Conservation (phyloP, 2,888 invertebrate genomes). For the Falcaria lacertinaria region DNA sequence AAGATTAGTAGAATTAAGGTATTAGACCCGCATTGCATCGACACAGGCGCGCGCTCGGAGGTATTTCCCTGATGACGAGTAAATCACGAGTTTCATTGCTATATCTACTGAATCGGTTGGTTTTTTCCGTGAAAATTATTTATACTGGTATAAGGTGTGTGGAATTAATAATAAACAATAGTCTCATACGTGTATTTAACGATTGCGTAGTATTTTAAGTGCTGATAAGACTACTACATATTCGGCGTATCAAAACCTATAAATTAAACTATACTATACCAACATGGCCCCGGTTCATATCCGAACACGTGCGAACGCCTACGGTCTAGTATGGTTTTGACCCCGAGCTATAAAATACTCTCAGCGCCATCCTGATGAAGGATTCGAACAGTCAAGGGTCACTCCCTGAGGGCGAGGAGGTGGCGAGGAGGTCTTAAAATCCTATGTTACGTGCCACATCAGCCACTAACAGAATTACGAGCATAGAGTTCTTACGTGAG, state of each 20-base stretch:
- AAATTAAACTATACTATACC: too few relatives aligned
- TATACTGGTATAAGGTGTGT: too few relatives aligned
- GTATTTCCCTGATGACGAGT: slow-evolving; percentile 68
- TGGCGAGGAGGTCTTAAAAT: slow-evolving; percentile 49
- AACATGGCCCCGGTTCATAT: not conserved
- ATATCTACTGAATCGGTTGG: slow-evolving; percentile 38
- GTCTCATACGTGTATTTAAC: too few relatives aligned
- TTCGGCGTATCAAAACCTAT: too few relatives aligned
- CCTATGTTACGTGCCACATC: slow-evolving; percentile 60
- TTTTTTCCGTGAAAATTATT: slow-evolving; percentile 21
- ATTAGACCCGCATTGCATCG: slow-evolving; percentile 65
- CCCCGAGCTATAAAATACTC: slow-evolving; percentile 53
- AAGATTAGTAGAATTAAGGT: slow-evolving; percentile 70
- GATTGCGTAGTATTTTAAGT: too few relatives aligned
- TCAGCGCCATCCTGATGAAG: slow-evolving; percentile 49
- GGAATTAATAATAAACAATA: too few relatives aligned
- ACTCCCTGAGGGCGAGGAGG: slow-evolving; percentile 46
- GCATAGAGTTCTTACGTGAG: slow-evolving; percentile 48
- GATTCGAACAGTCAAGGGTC: slow-evolving; percentile 55
- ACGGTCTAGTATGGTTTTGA: slow-evolving; percentile 42
- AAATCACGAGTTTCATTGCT: slow-evolving; percentile 70
- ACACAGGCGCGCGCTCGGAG: slow-evolving; percentile 41
- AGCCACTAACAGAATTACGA: slow-evolving; percentile 58
- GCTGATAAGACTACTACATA: too few relatives aligned
- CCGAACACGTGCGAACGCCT: slow-evolving; percentile 26